phyloP scores from a whole-genome alignment of 2,888 invertebrate species.

The Pyrrhosoma nymphula region DNA sequence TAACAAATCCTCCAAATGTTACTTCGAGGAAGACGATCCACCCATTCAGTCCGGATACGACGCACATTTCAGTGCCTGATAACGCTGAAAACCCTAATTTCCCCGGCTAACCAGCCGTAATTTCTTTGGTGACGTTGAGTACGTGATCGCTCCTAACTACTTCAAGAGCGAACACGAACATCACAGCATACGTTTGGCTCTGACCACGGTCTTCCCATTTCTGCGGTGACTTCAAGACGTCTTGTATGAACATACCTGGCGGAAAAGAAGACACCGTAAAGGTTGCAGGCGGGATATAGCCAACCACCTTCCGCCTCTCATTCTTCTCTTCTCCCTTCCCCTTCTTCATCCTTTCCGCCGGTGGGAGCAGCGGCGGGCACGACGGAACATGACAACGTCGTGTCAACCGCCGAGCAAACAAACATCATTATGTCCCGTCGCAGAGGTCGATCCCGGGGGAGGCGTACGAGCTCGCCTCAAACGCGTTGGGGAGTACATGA shows the following conservation, averaged over 20 bases:
- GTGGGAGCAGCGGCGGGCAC: background rate
- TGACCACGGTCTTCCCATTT: background rate
- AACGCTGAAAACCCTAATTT: background rate
- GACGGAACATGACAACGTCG: background rate
- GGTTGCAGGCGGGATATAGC: background rate
- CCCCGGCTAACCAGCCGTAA: too few species aligned
- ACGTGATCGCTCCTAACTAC: background rate
- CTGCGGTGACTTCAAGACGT: background rate
- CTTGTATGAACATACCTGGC: background rate
- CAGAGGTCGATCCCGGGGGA: background rate
- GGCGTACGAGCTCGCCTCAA: background rate
- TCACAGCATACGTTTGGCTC: background rate
- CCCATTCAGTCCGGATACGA: too few species aligned
- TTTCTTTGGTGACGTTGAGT: background rate
- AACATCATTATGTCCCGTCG: constrained; percentile 1
- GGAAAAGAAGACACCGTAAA: background rate
- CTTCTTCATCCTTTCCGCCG: background rate
- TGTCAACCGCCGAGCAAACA: constrained; percentile 17
- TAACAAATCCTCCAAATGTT: too few species aligned
- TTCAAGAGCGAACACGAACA: background rate
- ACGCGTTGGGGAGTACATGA: background rate
- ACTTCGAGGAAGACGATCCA: too few species aligned
- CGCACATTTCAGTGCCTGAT: too few species aligned
- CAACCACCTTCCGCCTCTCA: background rate
- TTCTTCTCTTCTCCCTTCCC: background rate